Percentiles rank a stretch among this genome's conserved stretches.
Evolutionary conservation across 1,140 invertebrate species (phyloP).

Genomic region (Drosophila sp.): DNA sequence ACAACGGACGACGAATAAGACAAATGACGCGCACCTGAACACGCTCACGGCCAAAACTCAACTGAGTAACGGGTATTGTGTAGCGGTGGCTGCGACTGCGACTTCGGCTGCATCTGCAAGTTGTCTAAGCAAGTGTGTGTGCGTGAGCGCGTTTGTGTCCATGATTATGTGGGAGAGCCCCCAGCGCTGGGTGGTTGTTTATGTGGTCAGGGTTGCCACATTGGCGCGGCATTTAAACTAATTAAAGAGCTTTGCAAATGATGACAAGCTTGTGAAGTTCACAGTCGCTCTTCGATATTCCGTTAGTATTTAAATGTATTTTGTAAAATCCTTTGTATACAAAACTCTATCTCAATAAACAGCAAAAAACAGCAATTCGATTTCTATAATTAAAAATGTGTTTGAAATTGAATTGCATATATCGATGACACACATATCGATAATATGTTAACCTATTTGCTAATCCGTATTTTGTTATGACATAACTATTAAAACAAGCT

Average conservation of each 20-base stretch:
- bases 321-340: neutral
- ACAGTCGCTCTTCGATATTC: neutral
- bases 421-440: too few species aligned
- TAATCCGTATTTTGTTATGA: too few species aligned
- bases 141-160: slow-evolving; percentile 1
- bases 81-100: slow-evolving; percentile 33
- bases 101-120: slow-evolving; percentile 51
- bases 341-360: too few species aligned
- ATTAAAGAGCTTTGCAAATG: neutral
- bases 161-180: slow-evolving; percentile 35
- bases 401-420: too few species aligned
- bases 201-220: slow-evolving; percentile 30
- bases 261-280: neutral
- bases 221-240: slow-evolving; percentile 28
- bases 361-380: too few species aligned
- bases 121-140: slow-evolving; percentile 14
- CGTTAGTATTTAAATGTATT: neutral
- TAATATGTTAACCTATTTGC: too few species aligned
- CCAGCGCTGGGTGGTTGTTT: slow-evolving; percentile 50
- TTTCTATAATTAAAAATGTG: too few species aligned
- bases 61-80: slow-evolving; percentile 45
- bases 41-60: slow-evolving; percentile 62
- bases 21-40: slow-evolving; percentile 46
- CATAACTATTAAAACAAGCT: too few species aligned
- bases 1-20: slow-evolving; percentile 34